Conservation (phyloP, 2,113 vertebrate genomes). For the Hippocampus barbouri region DNA sequence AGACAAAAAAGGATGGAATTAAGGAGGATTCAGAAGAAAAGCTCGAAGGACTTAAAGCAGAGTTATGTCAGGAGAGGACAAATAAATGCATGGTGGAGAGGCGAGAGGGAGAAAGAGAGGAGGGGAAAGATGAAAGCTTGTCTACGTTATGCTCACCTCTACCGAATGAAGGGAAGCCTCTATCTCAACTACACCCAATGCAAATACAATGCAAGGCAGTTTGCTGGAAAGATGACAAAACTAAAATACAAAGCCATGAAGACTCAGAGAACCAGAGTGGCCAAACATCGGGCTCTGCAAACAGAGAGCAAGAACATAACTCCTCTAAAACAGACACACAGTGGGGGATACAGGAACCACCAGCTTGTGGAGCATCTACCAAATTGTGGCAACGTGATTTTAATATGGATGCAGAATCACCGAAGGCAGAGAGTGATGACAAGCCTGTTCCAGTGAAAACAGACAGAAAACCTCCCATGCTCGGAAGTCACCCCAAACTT, state of each 20-base stretch:
- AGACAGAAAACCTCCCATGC: slow-evolving; percentile 51
- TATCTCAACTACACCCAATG: slow-evolving; percentile 56
- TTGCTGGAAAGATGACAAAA: slow-evolving; percentile 67
- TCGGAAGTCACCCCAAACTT: slow-evolving; percentile 54
- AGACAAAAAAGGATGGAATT: slow-evolving; percentile 17
- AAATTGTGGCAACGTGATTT: slow-evolving; percentile 14
- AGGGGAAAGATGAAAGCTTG: slow-evolving; percentile 34
- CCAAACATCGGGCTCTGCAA: slow-evolving; percentile 22
- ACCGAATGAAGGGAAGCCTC: slow-evolving; percentile 35
- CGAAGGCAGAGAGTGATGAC: slow-evolving; percentile 24
- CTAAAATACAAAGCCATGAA: slow-evolving; percentile 27
- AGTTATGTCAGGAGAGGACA: background rate
- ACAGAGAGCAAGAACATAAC: slow-evolving; percentile 21
- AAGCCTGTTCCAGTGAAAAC: slow-evolving; percentile 16
- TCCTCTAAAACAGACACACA: slow-evolving; percentile 20
- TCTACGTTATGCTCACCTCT: slow-evolving; percentile 23
- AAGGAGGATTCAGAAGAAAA: slow-evolving; percentile 18
- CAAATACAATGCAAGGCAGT: slow-evolving; percentile 76
- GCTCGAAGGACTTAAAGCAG: slow-evolving; percentile 15
- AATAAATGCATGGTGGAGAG: slow-evolving; percentile 4
- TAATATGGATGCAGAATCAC: slow-evolving; percentile 25
- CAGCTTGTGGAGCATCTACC: background rate
- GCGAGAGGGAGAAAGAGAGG: slow-evolving; percentile 30
- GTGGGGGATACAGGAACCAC: background rate
- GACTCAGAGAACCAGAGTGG: slow-evolving; percentile 25